These are phyloP conservation scores for Premnoplex brunnescens DNA, from an alignment of 2,797 vertebrate genomes.

Conservation along the genomic window DNA sequence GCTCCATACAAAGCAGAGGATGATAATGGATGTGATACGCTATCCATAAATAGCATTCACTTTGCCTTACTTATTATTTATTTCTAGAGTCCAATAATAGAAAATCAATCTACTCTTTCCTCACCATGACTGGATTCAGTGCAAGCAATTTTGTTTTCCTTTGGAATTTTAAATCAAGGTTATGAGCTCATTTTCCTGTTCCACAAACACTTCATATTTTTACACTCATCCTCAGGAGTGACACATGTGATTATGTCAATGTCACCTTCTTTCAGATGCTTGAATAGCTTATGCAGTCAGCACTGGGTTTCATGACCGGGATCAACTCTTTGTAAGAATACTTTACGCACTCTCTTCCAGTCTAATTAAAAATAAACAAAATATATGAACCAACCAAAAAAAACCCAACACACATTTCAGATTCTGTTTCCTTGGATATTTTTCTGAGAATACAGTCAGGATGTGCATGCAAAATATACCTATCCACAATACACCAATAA, in stretches of 20 bases:
- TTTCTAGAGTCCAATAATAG: background rate
- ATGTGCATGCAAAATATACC: background rate
- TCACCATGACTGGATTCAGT: background rate
- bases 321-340: background rate
- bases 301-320: background rate
- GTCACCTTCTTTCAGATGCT: background rate
- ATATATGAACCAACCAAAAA: background rate
- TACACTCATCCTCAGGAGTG: background rate
- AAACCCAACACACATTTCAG: background rate
- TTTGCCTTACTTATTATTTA: background rate
- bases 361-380: background rate
- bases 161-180: background rate
- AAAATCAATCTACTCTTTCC: background rate
- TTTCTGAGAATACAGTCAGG: background rate
- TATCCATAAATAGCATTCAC: background rate
- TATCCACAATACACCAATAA: background rate
- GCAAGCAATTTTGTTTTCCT: background rate
- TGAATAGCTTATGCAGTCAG: background rate
- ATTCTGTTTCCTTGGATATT: background rate
- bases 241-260: background rate
- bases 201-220: background rate
- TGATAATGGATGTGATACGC: background rate
- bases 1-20: background rate
- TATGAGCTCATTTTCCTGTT: background rate
- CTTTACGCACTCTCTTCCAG: background rate